These are phyloP conservation scores for Pelvicachromis taeniatus DNA, from an alignment of 2,113 vertebrate genomes.

Conservation along the genomic window DNA sequence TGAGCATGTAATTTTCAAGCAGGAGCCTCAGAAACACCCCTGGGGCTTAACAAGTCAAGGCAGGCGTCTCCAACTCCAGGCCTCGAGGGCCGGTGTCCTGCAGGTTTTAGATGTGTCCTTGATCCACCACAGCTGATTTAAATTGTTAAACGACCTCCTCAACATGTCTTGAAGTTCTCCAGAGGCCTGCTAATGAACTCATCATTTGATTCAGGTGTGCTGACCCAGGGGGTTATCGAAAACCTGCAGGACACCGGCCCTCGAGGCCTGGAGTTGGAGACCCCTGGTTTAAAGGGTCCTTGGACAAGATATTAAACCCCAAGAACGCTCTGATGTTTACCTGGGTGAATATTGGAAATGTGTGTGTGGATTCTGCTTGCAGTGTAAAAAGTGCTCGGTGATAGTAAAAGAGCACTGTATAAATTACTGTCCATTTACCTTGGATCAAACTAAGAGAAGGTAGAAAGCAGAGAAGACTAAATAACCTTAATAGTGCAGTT, in stretches of 20 bases:
- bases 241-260: too few species aligned
- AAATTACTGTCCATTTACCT: not conserved
- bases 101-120: too few species aligned
- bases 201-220: too few species aligned
- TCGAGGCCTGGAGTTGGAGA: too few species aligned
- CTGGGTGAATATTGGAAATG: not conserved
- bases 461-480: not conserved
- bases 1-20: not conserved
- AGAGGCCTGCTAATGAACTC: too few species aligned
- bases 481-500: not conserved
- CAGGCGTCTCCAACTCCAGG: too few species aligned
- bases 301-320: not conserved
- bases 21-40: not conserved
- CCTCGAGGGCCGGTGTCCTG: too few species aligned
- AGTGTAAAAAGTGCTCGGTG: not conserved
- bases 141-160: too few species aligned
- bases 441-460: not conserved
- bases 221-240: too few species aligned
- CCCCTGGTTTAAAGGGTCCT: too few species aligned
- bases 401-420: not conserved
- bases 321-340: not conserved
- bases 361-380: not conserved
- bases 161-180: too few species aligned
- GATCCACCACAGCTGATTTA: too few species aligned
- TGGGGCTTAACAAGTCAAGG: not conserved